phyloP scores from a whole-genome alignment of 2,797 vertebrate species.

The Gymnopithys bicolor region DNA sequence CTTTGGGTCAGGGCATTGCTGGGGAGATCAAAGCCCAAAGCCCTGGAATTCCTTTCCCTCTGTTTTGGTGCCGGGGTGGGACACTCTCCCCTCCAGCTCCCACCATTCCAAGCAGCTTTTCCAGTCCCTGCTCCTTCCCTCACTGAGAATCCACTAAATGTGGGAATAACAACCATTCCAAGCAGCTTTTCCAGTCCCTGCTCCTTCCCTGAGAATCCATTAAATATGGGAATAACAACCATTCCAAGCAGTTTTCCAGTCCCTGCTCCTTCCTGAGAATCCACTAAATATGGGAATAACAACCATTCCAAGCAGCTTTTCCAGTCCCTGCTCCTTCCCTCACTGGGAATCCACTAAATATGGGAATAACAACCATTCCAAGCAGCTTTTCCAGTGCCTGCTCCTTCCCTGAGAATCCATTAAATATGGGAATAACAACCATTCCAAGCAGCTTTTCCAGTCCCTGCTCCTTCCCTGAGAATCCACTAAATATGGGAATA shows the following conservation, averaged over 20 bases:
- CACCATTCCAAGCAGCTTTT: not conserved
- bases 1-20: not conserved
- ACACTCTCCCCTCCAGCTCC: not conserved
- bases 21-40: not conserved
- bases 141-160: not conserved
- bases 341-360: too few relatives aligned
- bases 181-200: too few relatives aligned
- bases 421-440: not conserved
- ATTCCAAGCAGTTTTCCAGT: too few relatives aligned
- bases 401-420: not conserved
- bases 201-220: not conserved
- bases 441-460: too few relatives aligned
- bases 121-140: not conserved
- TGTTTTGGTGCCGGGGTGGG: accelerated
- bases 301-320: too few relatives aligned
- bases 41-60: not conserved
- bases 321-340: too few relatives aligned
- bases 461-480: not conserved
- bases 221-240: not conserved
- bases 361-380: too few relatives aligned
- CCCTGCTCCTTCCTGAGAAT: too few relatives aligned
- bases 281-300: too few relatives aligned
- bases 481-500: not conserved
- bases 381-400: too few relatives aligned
- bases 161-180: not conserved